phyloP scores from a whole-genome alignment of 2,888 invertebrate genomes.

The Criorhina ranunculi region DNA sequence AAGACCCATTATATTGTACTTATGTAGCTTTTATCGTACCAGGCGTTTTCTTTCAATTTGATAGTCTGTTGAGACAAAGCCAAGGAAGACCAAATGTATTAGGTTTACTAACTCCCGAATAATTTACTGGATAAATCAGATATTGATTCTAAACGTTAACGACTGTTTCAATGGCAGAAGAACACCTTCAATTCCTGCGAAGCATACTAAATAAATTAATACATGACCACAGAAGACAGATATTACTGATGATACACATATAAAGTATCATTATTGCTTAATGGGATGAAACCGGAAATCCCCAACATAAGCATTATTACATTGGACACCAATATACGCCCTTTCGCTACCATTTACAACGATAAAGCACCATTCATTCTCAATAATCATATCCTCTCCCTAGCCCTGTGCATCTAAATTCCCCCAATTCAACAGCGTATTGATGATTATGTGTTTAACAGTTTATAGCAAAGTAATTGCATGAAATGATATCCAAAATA shows the following conservation, averaged over 20 bases:
- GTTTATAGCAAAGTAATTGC: constrained; percentile 13
- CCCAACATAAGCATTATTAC: not conserved
- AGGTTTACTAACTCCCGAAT: too few relatives aligned
- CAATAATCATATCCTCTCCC: not conserved
- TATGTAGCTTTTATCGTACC: too few relatives aligned
- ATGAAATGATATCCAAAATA: constrained; percentile 13
- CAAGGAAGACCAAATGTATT: too few relatives aligned
- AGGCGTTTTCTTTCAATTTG: too few relatives aligned
- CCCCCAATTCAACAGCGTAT: not conserved
- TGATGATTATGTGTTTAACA: too few relatives aligned
- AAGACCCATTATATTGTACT: too few relatives aligned
- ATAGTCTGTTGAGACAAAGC: too few relatives aligned
- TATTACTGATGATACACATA: not conserved
- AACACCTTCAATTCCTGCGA: too few relatives aligned
- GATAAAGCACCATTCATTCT: not conserved
- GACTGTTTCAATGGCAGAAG: too few relatives aligned
- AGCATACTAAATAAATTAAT: too few relatives aligned
- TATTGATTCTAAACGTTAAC: too few relatives aligned
- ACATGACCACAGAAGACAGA: not conserved
- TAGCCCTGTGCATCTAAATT: not conserved
- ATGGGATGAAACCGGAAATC: not conserved
- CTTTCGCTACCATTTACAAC: not conserved
- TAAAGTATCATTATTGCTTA: not conserved
- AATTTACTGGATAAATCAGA: too few relatives aligned
- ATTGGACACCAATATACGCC: not conserved